Conservation (phyloP, 2,888 invertebrate species). For the Dicranocentrus wangi region DNA sequence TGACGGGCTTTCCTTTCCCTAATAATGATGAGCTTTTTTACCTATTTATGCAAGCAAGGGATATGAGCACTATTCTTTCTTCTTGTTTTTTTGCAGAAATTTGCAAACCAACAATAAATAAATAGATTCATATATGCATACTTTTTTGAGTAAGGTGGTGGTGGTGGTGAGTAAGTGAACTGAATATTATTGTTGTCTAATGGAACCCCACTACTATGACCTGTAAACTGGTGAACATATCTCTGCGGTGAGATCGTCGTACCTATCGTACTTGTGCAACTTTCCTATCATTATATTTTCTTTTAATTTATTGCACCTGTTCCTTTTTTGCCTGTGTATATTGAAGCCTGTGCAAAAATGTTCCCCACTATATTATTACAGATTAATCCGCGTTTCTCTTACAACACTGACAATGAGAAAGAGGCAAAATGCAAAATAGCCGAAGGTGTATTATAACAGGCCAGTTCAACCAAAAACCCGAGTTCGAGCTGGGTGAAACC, state of each 20-base stretch:
- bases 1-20: too few relatives aligned
- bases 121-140: slow-evolving; percentile 7
- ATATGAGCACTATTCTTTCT: too few relatives aligned
- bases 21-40: too few relatives aligned
- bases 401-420: slow-evolving; percentile 37
- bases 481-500: slow-evolving; percentile 43
- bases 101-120: slow-evolving; percentile 7
- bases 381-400: slow-evolving; percentile 50
- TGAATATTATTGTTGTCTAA: slow-evolving; percentile 25
- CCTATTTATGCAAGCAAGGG: too few relatives aligned
- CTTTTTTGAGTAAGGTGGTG: background rate
- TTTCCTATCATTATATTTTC: slow-evolving; percentile 36
- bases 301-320: slow-evolving; percentile 61
- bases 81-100: background rate
- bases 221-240: background rate
- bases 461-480: slow-evolving; percentile 31
- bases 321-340: slow-evolving; percentile 20
- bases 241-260: background rate
- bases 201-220: background rate
- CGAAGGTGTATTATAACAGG: slow-evolving; percentile 58
- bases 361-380: slow-evolving; percentile 45
- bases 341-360: too few relatives aligned
- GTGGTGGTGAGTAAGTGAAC: slow-evolving; percentile 24
- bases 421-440: slow-evolving; percentile 52
- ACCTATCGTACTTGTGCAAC: too few relatives aligned